Evolutionary conservation across 2,888 invertebrate genomes (phyloP).

Genomic region (Lochmaea crataegi): DNA sequence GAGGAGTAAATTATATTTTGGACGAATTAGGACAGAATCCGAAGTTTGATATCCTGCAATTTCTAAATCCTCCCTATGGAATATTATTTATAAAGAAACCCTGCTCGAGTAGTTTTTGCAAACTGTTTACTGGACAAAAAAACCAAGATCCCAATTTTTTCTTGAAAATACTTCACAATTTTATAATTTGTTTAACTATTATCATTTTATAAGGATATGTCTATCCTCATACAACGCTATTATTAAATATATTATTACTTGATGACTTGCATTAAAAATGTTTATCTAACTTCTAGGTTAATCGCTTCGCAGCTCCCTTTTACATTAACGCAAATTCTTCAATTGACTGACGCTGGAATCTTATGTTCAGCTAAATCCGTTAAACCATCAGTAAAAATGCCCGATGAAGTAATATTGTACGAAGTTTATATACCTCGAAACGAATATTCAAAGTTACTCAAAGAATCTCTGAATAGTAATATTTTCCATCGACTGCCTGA

Average conservation of each 20-base stretch:
- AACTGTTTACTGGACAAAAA: too few species aligned
- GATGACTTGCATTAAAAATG: background rate
- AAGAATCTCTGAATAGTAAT: constrained; percentile 65
- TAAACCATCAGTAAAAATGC: constrained; percentile 75
- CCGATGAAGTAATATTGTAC: constrained; percentile 83
- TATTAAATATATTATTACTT: constrained; percentile 48
- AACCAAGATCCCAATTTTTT: too few species aligned
- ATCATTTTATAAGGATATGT: too few species aligned
- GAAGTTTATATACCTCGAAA: constrained; percentile 78
- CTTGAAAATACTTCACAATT: too few species aligned
- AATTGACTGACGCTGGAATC: constrained; percentile 86
- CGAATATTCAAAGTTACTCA: constrained; percentile 70
- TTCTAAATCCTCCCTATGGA: too few species aligned
- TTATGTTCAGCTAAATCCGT: constrained; percentile 76
- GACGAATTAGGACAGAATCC: too few species aligned
- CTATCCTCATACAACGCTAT: too few species aligned
- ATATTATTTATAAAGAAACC: too few species aligned
- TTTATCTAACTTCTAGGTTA: constrained; percentile 69
- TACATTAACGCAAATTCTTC: constrained; percentile 80
- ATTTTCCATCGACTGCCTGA: constrained; percentile 56
- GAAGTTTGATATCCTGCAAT: too few species aligned
- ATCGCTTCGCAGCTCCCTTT: constrained; percentile 83
- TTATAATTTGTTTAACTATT: too few species aligned
- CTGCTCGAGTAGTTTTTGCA: too few species aligned
- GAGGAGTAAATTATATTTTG: too few species aligned